phyloP scores from a whole-genome alignment of 2,888 invertebrate species.

The Nephrotoma flavescens region DNA sequence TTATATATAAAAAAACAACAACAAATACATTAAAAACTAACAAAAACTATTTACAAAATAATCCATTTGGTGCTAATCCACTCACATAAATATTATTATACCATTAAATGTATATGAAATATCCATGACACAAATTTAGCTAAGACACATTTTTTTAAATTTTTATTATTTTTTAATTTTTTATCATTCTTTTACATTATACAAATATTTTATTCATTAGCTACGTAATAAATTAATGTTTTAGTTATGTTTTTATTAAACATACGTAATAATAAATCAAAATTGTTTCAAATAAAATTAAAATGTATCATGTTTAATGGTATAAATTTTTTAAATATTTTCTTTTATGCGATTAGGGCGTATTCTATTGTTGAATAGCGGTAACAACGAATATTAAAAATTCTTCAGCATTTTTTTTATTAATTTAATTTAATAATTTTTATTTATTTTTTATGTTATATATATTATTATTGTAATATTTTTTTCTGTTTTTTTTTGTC shows the following conservation, averaged over 20 bases:
- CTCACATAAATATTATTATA: neutral
- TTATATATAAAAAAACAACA: neutral
- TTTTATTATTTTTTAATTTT: neutral
- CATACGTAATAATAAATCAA: neutral
- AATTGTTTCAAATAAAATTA: neutral
- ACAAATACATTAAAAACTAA: neutral
- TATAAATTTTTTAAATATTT: neutral
- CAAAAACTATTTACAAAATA: neutral
- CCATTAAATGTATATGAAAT: neutral
- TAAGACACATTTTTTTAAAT: neutral
- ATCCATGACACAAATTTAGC: neutral
- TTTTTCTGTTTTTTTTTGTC: neutral
- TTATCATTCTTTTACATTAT: neutral
- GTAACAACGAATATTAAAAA: neutral
- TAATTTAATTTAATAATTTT: neutral
- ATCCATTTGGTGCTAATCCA: neutral
- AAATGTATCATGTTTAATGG: neutral
- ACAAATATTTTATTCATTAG: neutral
- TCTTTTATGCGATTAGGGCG: neutral
- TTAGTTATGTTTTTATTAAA: neutral
- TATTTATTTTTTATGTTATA: neutral
- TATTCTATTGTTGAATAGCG: neutral
- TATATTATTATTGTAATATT: neutral
- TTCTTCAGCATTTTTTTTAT: neutral
- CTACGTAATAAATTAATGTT: neutral